A percentile compares a stretch with the other conserved stretches of the same genome.
phyloP scores from a whole-genome alignment of 2,113 vertebrate species.

The Oceanites oceanicus region DNA sequence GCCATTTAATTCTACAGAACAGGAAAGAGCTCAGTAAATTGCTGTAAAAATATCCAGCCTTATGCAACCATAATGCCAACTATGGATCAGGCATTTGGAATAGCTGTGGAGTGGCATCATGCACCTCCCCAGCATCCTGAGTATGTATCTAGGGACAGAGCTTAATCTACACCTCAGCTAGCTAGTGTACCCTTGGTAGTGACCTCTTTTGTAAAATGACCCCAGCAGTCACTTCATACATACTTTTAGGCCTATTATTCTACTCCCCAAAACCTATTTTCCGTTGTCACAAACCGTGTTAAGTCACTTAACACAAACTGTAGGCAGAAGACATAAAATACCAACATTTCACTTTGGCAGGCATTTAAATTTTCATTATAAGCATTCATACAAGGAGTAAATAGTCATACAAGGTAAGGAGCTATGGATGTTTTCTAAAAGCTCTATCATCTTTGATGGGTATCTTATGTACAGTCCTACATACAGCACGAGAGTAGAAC shows the following conservation, averaged over 20 bases:
- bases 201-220: neutral
- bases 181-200: neutral
- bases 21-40: neutral
- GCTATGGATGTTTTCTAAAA: neutral
- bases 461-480: neutral
- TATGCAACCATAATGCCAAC: neutral
- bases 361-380: neutral
- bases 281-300: neutral
- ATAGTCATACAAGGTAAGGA: neutral
- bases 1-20: neutral
- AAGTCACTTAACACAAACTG: neutral
- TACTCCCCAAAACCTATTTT: neutral
- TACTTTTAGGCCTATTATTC: neutral
- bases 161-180: neutral
- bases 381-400: neutral
- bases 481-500: neutral
- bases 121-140: neutral
- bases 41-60: conserved; percentile 12
- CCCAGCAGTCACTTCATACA: neutral
- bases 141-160: neutral
- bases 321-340: neutral
- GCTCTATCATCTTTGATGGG: neutral
- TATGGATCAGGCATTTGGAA: neutral
- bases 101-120: neutral
- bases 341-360: neutral